Base-by-base conservation (phyloP, 2,888 invertebrate species). In the Erpobdella octoculata region DNA sequence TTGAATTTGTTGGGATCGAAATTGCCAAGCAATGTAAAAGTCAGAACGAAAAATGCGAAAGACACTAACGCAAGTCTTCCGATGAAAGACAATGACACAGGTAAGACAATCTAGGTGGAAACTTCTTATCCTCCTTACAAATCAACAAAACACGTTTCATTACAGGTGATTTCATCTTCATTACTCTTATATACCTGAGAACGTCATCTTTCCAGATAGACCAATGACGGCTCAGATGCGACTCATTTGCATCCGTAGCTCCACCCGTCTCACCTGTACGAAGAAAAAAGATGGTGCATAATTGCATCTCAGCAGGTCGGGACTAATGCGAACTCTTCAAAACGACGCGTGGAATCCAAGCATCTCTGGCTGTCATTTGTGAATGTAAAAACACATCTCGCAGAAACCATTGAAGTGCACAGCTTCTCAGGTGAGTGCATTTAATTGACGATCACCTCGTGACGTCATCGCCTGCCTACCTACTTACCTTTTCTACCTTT, bases 131-230 rank as follows among this genome's bases (percentile, higher is more conserved):
- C 53, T 53, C 53, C 53, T 28, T 53, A 53, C 18, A 25, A n/a
- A 25, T 53, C 53, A 53, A 53, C 53, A 53, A 53, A 28, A 53
- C 53, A 53, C 53, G 53, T 53, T 53, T 53, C n/a, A 53, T 15
- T 28, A 53, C 53, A 53, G 53, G 53, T 53, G 53, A 53, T 28
- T 53, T n/a, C 53, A 53, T 53, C 53, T 53, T 53, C 53, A 53
- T 53, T 53, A 53, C 53, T 53, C 28, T 53, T 53, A 53, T 53
- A 53, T 53, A 53, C 53, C 53, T 53, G 53, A 53, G 53, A 53
- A 53, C 53, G 53, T 53, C 53, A 53, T 53, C 53, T 21, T 25
- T 28, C 21, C 6, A 21, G 53, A 9, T n/a, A 8, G 53, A n/a
- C 53, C 53, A 53, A 53, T 53, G 53, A 28, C n/a, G 28, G 53